These are phyloP conservation scores for Holacanthus passer DNA, from an alignment of 2,113 vertebrate genomes.

Conservation along the genomic window DNA sequence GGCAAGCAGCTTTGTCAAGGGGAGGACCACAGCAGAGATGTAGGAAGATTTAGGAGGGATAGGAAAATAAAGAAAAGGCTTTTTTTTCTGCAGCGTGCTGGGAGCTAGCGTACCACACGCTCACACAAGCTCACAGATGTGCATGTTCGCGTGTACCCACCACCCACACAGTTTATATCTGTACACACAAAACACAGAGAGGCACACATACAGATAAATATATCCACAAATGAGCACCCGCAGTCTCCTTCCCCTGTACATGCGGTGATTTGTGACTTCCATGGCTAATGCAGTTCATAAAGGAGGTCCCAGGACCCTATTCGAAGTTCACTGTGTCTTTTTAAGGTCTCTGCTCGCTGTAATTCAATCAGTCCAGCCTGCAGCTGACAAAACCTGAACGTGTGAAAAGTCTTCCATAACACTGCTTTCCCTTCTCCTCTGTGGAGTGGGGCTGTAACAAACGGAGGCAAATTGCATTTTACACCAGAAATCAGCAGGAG, in stretches of 20 bases:
- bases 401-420: conserved; percentile 53
- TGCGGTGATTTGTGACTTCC: conserved; percentile 76
- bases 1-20: conserved; percentile 80
- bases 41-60: conserved; percentile 83
- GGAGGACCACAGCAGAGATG: conserved; percentile 77
- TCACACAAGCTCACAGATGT: conserved; percentile 74
- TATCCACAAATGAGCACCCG: conserved; percentile 58
- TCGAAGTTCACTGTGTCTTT: conserved; percentile 59
- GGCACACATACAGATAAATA: conserved; percentile 66
- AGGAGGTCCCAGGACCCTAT: conserved; percentile 64
- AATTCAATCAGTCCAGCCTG: conserved; percentile 63
- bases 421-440: conserved; percentile 19
- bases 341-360: conserved; percentile 64
- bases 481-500: conserved; percentile 51
- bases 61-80: conserved; percentile 76
- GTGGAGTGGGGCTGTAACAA: conserved; percentile 13
- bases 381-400: conserved; percentile 67
- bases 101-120: conserved; percentile 67
- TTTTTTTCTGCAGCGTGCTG: conserved; percentile 60
- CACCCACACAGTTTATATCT: conserved; percentile 75
- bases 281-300: conserved; percentile 72
- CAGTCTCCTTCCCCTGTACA: conserved; percentile 44
- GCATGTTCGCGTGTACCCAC: conserved; percentile 72
- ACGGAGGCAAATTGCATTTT: conserved; percentile 53
- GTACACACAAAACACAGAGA: conserved; percentile 56